Evolutionary conservation across 2,797 vertebrate species (phyloP), one percentile per base, ranked within the genome.

Genomic region (Fistularia tabacaria): DNA sequence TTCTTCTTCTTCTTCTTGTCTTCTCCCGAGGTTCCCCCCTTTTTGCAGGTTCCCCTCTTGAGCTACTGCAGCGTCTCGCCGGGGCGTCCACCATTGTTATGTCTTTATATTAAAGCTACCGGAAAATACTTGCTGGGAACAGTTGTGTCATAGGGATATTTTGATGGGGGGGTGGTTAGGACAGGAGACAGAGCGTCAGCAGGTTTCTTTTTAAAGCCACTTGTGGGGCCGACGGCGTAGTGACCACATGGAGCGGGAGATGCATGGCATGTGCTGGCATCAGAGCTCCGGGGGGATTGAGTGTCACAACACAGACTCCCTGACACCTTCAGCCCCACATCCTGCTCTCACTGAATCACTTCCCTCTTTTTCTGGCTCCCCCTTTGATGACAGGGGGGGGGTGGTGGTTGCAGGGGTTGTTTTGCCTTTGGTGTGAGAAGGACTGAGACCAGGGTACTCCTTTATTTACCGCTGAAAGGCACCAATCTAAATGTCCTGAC

Each of bases 261-360:
- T 47, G 46, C 10, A 3, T 7, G 38, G 52, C 45, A 13, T 51
- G 48, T 40, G 38, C 36, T 56, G 64, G 41, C 56, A 44, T 50
- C 47, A 11, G 39, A 55, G 39, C 43, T 49, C 52, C 8, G 15
- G 6, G 25, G 25, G 46, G 56, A 75, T 64, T 36, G 15, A 49
- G 52, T 76, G 49, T 69, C 66, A 68, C 57, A 77, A 71, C 79
- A 69, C 57, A 72, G 54, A 54, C 53, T 0, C 40, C 15, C 57
- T 11, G 56, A 56, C 48, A 60, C 15, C 57, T 14, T 11, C 13
- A 8, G 54, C 38, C 55, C 53, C 47, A 51, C 41, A 56, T 62
- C 58, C 68, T 68, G 73, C 66, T 63, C 47, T 66, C 57, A 44
- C 43, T 39, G 9, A 44, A 46, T 63, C 59, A 49, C 49, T 54